phyloP scores from a whole-genome alignment of 2,888 invertebrate species.

The Clistopyga incitator region DNA sequence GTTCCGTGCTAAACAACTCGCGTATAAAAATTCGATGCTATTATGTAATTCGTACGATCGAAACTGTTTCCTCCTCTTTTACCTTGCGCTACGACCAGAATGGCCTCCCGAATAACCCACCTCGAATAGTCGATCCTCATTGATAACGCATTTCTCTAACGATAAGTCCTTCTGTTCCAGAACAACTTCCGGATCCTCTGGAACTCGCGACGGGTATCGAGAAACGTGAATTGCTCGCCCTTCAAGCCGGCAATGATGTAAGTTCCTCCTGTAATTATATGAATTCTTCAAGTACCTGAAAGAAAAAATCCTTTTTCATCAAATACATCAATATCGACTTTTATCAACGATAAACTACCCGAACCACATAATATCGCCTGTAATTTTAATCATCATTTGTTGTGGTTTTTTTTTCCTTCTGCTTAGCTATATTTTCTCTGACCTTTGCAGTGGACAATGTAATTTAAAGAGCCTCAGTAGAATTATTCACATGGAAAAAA shows the following conservation, averaged over 20 bases:
- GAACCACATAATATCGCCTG: background rate
- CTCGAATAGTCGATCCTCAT: background rate
- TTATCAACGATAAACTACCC: background rate
- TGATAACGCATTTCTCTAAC: conserved; percentile 48
- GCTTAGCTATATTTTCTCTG: background rate
- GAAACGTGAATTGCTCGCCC: conserved; percentile 94
- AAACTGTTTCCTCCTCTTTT: conserved; percentile 31
- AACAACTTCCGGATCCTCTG: conserved; percentile 92
- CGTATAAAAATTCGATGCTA: conserved; percentile 25
- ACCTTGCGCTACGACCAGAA: conserved; percentile 17
- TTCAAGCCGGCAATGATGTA: conserved; percentile 94
- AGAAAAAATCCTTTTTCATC: conserved; percentile 1
- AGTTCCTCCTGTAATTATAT: conserved; percentile 71
- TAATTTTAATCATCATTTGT: background rate
- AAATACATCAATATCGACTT: background rate
- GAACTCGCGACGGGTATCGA: conserved; percentile 98
- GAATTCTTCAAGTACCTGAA: background rate
- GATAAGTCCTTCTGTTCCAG: conserved; percentile 83
- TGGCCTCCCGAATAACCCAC: conserved; percentile 11
- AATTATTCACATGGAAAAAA: too few species aligned
- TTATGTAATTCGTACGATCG: conserved; percentile 67
- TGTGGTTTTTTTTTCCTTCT: background rate
- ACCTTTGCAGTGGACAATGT: too few species aligned
- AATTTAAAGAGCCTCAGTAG: too few species aligned
- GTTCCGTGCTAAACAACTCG: background rate